Conservation (phyloP, 2,888 invertebrate genomes). For the Chorisops tibialis region DNA sequence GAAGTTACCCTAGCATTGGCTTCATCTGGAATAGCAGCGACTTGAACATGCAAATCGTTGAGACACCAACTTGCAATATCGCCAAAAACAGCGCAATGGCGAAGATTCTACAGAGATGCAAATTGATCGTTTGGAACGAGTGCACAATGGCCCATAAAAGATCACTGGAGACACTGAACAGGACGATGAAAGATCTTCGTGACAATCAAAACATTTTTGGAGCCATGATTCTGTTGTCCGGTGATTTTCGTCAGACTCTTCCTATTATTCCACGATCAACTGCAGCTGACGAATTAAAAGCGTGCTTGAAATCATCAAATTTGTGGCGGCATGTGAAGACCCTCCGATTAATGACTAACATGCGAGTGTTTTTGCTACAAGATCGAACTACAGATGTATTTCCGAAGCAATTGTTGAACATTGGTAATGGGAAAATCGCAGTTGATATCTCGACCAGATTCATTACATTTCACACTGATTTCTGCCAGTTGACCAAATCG, state of each 20-base stretch:
- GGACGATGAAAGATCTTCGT: constrained; percentile 37
- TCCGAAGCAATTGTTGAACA: constrained; percentile 14
- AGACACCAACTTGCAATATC: constrained; percentile 33
- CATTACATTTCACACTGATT: constrained; percentile 36
- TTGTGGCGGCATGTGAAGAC: constrained; percentile 19
- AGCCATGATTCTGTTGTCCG: too few relatives aligned
- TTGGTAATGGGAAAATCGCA: constrained; percentile 34
- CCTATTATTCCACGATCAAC: too few relatives aligned
- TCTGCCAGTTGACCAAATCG: constrained; percentile 34
- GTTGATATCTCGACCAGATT: constrained; percentile 34
- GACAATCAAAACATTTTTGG: constrained; percentile 31
- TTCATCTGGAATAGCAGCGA: too few relatives aligned
- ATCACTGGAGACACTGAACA: constrained; percentile 29
- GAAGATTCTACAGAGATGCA: constrained; percentile 24
- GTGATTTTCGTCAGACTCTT: too few relatives aligned
- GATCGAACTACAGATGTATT: constrained; percentile 18
- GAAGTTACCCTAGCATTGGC: too few relatives aligned
- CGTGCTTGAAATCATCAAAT: constrained; percentile 18
- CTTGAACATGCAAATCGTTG: constrained; percentile 35
- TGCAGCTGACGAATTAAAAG: constrained; percentile 34
- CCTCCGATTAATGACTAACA: constrained; percentile 20
- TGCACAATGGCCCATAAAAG: constrained; percentile 41
- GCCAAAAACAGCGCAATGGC: constrained; percentile 27
- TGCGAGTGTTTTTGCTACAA: constrained; percentile 4
- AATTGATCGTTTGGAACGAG: constrained; percentile 40